phyloP scores from a whole-genome alignment of 2,888 invertebrate species.

The Timema podura region DNA sequence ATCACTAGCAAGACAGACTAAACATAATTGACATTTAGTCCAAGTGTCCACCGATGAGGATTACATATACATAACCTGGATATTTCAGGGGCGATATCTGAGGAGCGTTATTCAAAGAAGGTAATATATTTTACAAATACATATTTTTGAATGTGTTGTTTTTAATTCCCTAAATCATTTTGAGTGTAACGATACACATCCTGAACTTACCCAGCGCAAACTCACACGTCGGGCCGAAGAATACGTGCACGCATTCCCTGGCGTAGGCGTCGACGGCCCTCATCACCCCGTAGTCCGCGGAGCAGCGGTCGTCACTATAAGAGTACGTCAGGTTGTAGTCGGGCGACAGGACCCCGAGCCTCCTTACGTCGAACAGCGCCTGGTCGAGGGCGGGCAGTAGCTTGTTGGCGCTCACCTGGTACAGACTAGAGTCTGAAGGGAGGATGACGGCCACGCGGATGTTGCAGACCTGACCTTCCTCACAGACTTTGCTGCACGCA shows the following conservation, averaged over 20 bases:
- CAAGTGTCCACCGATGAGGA: too few relatives aligned
- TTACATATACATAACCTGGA: too few relatives aligned
- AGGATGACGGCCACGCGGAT: slow-evolving; percentile 59
- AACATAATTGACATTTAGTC: too few relatives aligned
- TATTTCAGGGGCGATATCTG: too few relatives aligned
- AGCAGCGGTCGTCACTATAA: slow-evolving; percentile 67
- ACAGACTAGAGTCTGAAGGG: slow-evolving; percentile 50
- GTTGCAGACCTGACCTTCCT: neutral
- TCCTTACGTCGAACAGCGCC: slow-evolving; percentile 54
- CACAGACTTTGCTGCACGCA: neutral
- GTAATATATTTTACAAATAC: too few relatives aligned
- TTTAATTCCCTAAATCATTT: too few relatives aligned
- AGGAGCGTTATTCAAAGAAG: too few relatives aligned
- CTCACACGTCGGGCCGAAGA: slow-evolving; percentile 79
- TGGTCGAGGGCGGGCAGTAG: slow-evolving; percentile 59
- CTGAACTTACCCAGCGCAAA: slow-evolving; percentile 67
- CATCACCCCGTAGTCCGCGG: slow-evolving; percentile 66
- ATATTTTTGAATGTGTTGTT: too few relatives aligned
- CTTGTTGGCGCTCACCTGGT: slow-evolving; percentile 11
- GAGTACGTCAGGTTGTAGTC: slow-evolving; percentile 58
- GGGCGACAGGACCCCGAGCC: slow-evolving; percentile 53
- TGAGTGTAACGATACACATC: too few relatives aligned
- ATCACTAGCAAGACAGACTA: too few relatives aligned
- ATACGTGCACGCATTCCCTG: slow-evolving; percentile 66
- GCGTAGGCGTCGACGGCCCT: slow-evolving; percentile 52